Conservation (phyloP, 2,113 vertebrate species). For the Prochilodus magdalenae region DNA sequence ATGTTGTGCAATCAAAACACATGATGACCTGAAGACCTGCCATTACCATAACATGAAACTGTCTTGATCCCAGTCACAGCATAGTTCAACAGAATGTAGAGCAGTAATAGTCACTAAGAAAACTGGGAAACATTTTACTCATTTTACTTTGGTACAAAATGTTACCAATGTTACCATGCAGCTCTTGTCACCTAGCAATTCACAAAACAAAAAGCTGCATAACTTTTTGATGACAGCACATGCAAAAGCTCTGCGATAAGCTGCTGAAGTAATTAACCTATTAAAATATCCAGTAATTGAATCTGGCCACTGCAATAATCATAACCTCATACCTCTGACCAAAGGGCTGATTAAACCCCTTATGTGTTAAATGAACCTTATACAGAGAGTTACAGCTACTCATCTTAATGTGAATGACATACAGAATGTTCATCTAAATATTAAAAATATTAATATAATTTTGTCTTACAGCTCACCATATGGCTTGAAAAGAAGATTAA, state of each 20-base stretch:
- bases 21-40: constrained; percentile 16
- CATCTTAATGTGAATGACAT: not conserved
- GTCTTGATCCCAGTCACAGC: not conserved
- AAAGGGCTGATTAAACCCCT: not conserved
- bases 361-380: constrained; percentile 10
- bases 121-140: no score
- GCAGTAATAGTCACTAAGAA: no score
- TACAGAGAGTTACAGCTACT: constrained; percentile 4
- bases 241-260: not conserved
- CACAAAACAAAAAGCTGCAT: not conserved
- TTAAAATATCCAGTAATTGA: not conserved
- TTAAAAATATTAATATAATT: no score
- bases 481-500: not conserved
- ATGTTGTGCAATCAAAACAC: not conserved
- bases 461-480: no score
- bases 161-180: no score
- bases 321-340: constrained; percentile 32
- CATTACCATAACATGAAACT: not conserved
- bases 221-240: not conserved
- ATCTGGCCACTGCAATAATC: not conserved
- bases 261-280: not conserved
- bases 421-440: not conserved
- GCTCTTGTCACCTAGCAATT: no score
- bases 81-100: no score
- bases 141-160: no score